Conservation (phyloP, 1,140 invertebrate species). For the Chironomus tepperi region DNA sequence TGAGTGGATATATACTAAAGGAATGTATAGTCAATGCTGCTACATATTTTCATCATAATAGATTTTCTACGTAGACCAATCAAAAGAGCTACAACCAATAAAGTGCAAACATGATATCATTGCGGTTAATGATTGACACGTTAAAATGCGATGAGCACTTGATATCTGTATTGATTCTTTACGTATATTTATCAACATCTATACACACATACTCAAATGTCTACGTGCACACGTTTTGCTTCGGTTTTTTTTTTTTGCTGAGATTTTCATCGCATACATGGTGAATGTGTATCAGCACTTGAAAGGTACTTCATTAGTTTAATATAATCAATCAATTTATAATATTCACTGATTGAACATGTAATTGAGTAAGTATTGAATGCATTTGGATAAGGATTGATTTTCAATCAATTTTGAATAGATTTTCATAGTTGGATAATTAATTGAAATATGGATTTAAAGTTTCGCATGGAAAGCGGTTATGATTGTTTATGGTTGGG, state of each 20-base stretch:
- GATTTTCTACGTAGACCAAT: neutral
- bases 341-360: neutral
- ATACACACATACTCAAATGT: neutral
- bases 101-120: constrained; percentile 17
- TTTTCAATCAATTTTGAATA: too few relatives aligned
- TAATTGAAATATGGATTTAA: too few relatives aligned
- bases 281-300: neutral
- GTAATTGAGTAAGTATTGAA: too few relatives aligned
- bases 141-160: neutral
- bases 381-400: too few relatives aligned
- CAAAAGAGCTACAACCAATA: neutral
- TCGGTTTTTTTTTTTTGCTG: neutral
- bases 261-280: too few relatives aligned
- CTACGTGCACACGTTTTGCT: neutral
- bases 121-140: constrained; percentile 18
- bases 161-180: neutral
- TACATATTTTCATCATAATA: neutral
- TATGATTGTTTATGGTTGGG: too few relatives aligned
- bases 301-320: constrained; percentile 10
- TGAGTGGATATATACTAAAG: neutral
- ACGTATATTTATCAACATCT: neutral
- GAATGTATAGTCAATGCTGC: neutral
- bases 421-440: too few relatives aligned
- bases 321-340: constrained; percentile 15
- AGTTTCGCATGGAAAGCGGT: too few relatives aligned